Evolutionary conservation across 2,113 vertebrate genomes (phyloP).

Genomic region (Peromyscus maniculatus): DNA sequence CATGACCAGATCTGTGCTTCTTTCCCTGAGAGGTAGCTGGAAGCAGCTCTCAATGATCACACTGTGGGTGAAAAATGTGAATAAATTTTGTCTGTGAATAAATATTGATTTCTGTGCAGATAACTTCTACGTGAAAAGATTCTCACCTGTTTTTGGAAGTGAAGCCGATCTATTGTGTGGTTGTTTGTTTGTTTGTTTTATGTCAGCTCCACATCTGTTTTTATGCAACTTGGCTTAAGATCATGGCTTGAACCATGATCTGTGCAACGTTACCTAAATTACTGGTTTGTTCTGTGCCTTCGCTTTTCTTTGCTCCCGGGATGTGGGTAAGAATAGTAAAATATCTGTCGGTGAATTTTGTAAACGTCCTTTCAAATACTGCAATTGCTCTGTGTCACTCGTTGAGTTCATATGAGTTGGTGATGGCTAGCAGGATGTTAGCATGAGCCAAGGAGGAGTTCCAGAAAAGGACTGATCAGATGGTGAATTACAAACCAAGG

Average conservation of each 20-base stretch:
- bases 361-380: not conserved
- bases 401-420: not conserved
- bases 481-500: not conserved
- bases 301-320: not conserved
- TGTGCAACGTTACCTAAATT: not conserved
- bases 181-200: not conserved
- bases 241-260: not conserved
- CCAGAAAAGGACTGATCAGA: not conserved
- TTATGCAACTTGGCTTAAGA: not conserved
- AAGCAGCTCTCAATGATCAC: constrained; percentile 41
- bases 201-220: not conserved
- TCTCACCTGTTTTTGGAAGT: not conserved
- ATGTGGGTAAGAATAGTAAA: not conserved
- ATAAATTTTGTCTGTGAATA: not conserved
- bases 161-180: not conserved
- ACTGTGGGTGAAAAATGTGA: not conserved
- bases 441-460: not conserved
- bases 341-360: not conserved
- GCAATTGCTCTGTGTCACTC: not conserved
- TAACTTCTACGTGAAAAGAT: not conserved
- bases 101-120: not conserved
- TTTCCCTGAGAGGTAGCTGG: constrained; percentile 39
- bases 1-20: not conserved
- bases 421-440: not conserved
- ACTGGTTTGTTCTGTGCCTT: not conserved